Evolutionary conservation across 2,113 vertebrate species (phyloP).

Genomic region (Camelus bactrianus): DNA sequence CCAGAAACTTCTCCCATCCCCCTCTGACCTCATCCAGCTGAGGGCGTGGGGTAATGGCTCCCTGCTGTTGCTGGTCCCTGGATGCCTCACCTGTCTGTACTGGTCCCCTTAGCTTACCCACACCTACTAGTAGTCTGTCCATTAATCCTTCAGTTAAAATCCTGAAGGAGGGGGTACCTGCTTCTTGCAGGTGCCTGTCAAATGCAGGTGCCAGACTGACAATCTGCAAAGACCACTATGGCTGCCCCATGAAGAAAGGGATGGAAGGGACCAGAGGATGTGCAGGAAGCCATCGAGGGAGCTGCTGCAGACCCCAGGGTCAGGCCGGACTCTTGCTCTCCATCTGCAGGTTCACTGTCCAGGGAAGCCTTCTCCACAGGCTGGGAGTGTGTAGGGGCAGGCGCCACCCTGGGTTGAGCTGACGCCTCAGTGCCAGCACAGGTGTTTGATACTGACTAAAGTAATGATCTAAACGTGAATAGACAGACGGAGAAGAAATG

Average conservation of each 20-base stretch:
- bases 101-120: not conserved
- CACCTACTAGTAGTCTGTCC: not conserved
- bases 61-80: not conserved
- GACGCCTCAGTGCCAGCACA: not conserved
- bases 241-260: not conserved
- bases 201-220: not conserved
- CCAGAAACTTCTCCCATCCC: not conserved
- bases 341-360: too few relatives aligned
- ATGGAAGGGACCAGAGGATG: not conserved
- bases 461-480: not conserved
- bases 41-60: not conserved
- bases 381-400: rapidly evolving
- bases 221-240: not conserved
- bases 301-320: not conserved
- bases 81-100: not conserved
- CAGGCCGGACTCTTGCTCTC: not conserved
- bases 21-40: too few relatives aligned
- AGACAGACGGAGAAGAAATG: not conserved
- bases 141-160: not conserved
- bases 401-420: not conserved
- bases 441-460: not conserved
- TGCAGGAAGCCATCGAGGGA: rapidly evolving
- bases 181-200: not conserved
- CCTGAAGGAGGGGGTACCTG: not conserved
- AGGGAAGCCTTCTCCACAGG: rapidly evolving